Percentiles rank a stretch among this genome's conserved stretches.
Conservation (phyloP, 2,113 vertebrate genomes). For the Paracanthobrama guichenoti region DNA sequence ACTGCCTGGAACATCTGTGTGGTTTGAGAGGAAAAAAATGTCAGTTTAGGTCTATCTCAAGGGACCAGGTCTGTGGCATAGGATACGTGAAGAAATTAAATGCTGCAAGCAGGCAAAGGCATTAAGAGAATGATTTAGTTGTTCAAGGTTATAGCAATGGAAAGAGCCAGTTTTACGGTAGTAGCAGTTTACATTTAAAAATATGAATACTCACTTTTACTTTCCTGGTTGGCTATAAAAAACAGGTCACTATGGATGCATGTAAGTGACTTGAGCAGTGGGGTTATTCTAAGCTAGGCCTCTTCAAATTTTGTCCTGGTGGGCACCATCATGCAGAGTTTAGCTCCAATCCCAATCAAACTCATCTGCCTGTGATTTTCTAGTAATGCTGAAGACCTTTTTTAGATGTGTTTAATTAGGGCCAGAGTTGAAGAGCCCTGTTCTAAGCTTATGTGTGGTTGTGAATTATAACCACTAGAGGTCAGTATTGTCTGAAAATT, state of each 20-base stretch:
- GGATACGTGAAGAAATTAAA: conserved; percentile 18
- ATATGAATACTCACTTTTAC: background rate
- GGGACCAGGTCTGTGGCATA: background rate
- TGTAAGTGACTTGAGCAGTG: background rate
- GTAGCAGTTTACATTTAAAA: background rate
- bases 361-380: background rate
- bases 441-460: background rate
- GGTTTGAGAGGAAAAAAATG: conserved; percentile 1
- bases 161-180: background rate
- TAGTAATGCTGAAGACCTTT: background rate
- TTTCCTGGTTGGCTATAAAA: background rate
- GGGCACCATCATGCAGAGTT: background rate
- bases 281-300: background rate
- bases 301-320: background rate
- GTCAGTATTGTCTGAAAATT: conserved; percentile 65
- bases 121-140: conserved; percentile 21
- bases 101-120: conserved; percentile 28
- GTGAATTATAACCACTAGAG: conserved; percentile 63
- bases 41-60: conserved; percentile 14
- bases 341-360: background rate
- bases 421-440: background rate
- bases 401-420: background rate
- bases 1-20: conserved; percentile 50
- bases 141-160: conserved; percentile 25
- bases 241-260: background rate